Evolutionary conservation across 2,888 invertebrate genomes (phyloP), one percentile per base, ranked within the genome.

Genomic region (Hypsopygia costalis): DNA sequence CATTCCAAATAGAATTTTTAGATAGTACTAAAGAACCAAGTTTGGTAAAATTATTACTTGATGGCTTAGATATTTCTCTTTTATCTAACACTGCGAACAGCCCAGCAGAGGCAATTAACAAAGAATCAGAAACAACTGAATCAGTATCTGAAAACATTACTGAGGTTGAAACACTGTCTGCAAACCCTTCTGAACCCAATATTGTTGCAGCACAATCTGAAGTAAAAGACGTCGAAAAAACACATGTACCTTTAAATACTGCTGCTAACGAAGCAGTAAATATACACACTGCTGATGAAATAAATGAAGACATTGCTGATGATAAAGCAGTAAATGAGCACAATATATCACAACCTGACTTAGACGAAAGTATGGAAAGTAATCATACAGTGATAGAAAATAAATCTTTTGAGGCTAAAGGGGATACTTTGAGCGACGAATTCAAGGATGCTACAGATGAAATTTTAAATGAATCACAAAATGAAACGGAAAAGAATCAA

Each of bases 1-100:
- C 81, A 63, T 81, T 94, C 69, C 90, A 91, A 51, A 90, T 93
- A 21, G 91, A 92, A 57, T 90, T 92, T 59, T 72, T 93, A 58
- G 86, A 89, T 56, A 90, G 90, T 33, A 85, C 91, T 0, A 89
- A 87, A 4, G 91, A 91, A 50, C 91, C 92, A 0, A 81, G 89
- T 10, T 69, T 89, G 0, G 92, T 94, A 0, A 90, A 91, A 61
- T 70, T 95, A 31, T 72, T 82, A 11, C 61, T 91, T 0, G 78
- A 93, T 40, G 91, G 90, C 4, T 86, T 89, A 57, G 86, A 87
- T 44, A 56, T 81, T 27, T 52, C 62, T 11, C 50, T 74, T 20
- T 51, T 43, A 35, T 43, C 45, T 11, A 49, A 58, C 39, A 25
- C 36, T 11, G 34, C 36, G 1, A 36, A 40, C 7, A 40, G 50